A percentile compares a stretch with the other conserved stretches of the same genome.
Evolutionary conservation across 2,888 invertebrate genomes (phyloP).

Genomic region (Chloromyia formosa): DNA sequence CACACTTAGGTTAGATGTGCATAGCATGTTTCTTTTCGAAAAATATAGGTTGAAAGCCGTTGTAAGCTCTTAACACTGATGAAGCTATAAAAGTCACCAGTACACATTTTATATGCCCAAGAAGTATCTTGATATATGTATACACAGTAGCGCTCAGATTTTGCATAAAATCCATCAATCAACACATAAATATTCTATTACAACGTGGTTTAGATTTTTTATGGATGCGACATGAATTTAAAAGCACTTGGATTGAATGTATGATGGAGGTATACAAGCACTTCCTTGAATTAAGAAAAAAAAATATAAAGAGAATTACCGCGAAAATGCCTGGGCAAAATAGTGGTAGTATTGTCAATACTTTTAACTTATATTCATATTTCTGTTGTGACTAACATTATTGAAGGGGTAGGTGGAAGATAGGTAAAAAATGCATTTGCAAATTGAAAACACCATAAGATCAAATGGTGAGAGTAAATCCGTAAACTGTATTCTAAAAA

Average conservation of each 20-base stretch:
- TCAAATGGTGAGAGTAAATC: too few species aligned
- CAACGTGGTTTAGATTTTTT: conserved; percentile 2
- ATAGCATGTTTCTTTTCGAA: neutral
- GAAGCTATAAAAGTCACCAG: neutral
- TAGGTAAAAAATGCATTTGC: too few species aligned
- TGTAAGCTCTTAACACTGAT: neutral
- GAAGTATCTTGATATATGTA: neutral
- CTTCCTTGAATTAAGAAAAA: neutral
- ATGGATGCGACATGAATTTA: conserved; percentile 5
- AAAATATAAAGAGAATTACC: neutral
- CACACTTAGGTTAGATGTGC: neutral
- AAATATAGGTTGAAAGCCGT: neutral
- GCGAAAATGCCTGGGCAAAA: neutral
- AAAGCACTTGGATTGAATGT: neutral
- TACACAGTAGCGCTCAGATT: neutral
- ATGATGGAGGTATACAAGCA: neutral
- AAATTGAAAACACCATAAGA: too few species aligned
- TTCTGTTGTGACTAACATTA: too few species aligned
- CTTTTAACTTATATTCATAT: too few species aligned
- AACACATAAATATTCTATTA: conserved; percentile 10
- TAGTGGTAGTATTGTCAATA: too few species aligned
- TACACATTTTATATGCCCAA: neutral
- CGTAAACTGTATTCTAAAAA: too few species aligned
- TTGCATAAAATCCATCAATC: conserved; percentile 10
- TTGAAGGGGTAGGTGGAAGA: too few species aligned